phyloP scores from a whole-genome alignment of 2,797 vertebrate genomes.

The Mormyrus hasselquistii region DNA sequence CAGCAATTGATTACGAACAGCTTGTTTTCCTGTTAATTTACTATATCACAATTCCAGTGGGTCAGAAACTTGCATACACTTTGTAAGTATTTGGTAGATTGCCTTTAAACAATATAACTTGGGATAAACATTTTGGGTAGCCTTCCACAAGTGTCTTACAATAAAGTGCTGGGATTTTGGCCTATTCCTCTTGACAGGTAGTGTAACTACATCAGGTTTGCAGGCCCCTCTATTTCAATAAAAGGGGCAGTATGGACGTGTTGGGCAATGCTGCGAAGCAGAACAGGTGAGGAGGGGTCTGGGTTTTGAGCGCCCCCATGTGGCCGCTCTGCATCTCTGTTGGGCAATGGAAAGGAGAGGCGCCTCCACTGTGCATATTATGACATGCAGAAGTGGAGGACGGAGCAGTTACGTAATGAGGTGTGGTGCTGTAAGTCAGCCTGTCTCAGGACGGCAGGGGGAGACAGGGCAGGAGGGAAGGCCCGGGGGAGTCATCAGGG shows the following conservation, averaged over 20 bases:
- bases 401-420: background rate
- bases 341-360: background rate
- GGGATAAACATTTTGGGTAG: background rate
- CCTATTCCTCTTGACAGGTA: background rate
- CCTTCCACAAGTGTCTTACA: background rate
- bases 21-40: background rate
- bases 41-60: background rate
- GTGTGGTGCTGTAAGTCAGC: background rate
- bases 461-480: too few relatives aligned
- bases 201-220: background rate
- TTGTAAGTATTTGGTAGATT: background rate
- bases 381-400: background rate
- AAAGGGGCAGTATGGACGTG: background rate
- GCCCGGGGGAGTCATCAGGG: too few relatives aligned
- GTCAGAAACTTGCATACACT: background rate
- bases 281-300: background rate
- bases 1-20: background rate
- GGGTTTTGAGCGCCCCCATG: background rate
- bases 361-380: background rate
- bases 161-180: background rate
- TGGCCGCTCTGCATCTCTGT: background rate
- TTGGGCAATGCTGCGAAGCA: background rate
- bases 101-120: background rate
- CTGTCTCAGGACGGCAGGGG: background rate
- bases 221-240: background rate